These are phyloP conservation scores for Busseola fusca DNA, from an alignment of 2,888 invertebrate genomes.

Conservation along the genomic window DNA sequence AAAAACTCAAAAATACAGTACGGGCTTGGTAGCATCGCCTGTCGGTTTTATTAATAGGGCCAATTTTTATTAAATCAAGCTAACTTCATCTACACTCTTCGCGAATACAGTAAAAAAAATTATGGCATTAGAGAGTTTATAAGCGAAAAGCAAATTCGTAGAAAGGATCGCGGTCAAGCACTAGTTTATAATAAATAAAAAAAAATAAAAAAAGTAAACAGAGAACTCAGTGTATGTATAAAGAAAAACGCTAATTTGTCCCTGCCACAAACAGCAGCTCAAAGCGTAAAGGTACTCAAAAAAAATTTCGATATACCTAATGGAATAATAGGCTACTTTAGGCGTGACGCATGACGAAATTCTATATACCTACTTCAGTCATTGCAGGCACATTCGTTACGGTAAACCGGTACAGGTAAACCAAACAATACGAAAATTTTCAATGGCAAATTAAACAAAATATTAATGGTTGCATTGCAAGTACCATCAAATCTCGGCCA, in stretches of 20 bases:
- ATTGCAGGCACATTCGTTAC: constrained; percentile 20
- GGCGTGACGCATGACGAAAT: constrained; percentile 21
- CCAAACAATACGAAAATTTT: constrained; percentile 9
- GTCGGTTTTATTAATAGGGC: no score
- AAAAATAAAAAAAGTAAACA: no score
- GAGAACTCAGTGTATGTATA: neutral
- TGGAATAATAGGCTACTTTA: constrained; percentile 2
- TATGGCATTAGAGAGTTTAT: neutral
- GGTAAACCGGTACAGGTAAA: constrained; percentile 5
- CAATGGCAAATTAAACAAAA: constrained; percentile 6
- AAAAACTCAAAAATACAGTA: no score
- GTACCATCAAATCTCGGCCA: neutral
- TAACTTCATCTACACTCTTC: neutral
- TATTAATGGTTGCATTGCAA: neutral
- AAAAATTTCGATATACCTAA: constrained; percentile 1
- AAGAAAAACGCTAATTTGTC: neutral
- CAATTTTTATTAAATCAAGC: neutral
- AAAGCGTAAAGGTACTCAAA: no score
- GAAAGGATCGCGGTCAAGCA: no score
- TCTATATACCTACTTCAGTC: neutral
- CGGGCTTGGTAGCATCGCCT: no score
- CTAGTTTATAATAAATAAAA: no score
- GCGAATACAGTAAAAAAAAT: neutral
- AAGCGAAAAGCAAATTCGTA: neutral
- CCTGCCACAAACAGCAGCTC: neutral